Evolutionary conservation across 1,140 invertebrate genomes (phyloP).

Genomic region (roundworm (Caenorhabditis elegans)): DNA sequence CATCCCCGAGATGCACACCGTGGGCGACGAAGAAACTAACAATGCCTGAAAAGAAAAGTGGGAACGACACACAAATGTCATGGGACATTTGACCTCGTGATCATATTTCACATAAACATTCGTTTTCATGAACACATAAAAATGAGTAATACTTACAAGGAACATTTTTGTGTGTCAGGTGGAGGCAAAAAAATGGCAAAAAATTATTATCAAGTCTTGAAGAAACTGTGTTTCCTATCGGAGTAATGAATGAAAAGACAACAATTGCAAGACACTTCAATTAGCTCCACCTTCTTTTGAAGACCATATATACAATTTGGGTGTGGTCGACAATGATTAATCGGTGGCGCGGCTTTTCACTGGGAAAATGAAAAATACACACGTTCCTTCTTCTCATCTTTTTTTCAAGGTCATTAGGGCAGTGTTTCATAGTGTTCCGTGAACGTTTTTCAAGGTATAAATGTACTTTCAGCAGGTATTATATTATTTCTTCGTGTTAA

Average conservation of each 20-base stretch:
- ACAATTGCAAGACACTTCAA: not conserved
- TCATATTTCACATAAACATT: slow-evolving; percentile 16
- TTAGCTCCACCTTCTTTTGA: slow-evolving; percentile 12
- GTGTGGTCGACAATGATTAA: slow-evolving; percentile 27
- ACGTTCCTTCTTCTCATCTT: not conserved
- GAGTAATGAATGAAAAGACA: not conserved
- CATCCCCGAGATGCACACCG: too few relatives aligned
- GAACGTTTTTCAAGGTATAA: not conserved
- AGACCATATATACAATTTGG: slow-evolving; percentile 24
- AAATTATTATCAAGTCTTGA: too few relatives aligned
- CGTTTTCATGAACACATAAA: not conserved
- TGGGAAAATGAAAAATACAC: not conserved
- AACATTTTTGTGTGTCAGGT: too few relatives aligned
- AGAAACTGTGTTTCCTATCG: too few relatives aligned
- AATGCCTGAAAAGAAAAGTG: not conserved
- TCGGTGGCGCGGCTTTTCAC: not conserved
- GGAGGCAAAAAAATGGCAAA: too few relatives aligned
- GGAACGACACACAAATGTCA: not conserved
- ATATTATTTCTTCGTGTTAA: too few relatives aligned
- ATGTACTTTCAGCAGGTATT: too few relatives aligned
- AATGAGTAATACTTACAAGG: too few relatives aligned
- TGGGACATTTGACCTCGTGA: not conserved
- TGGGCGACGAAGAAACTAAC: not conserved
- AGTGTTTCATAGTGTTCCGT: slow-evolving; percentile 14
- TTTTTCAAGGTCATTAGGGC: slow-evolving; percentile 16